Evolutionary conservation across 2,888 invertebrate species (phyloP), one percentile per base, ranked within the genome.

Genomic region (Dioctria rufipes): DNA sequence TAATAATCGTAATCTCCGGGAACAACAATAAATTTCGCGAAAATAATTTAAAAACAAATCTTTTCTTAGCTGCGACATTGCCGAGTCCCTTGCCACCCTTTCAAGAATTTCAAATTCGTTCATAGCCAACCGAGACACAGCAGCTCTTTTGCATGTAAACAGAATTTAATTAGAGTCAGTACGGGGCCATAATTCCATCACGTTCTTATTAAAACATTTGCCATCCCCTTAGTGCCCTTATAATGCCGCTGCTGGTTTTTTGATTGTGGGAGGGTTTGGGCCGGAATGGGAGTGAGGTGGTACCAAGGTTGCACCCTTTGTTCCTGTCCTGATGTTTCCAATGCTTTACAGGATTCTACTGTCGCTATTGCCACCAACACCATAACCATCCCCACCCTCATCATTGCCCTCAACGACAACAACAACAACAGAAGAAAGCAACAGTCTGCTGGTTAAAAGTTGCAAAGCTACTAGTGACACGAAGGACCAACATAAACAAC

Each of bases 61-160:
- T 60, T 42, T 73, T 40, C 42, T 39, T 11, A n/a, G 54, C 42
- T 5, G 2, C 25, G 25, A 2, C 0, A 25, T 2, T 25, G 25
- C 25, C 25, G 58, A 37, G 60, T 4, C 73, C 6, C 58, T 4
- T 42, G 40, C 73, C 58, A 40, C 43, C 43, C 40, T 3, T 42
- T 51, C 73, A 73, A 58, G 58, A 73, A 73, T 73, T 60, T 73
- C 58, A 73, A 73, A 58, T 73, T 61, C 40, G 39, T 58, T 58
- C 60, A 60, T 39, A 73, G 58, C 73, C 58, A 58, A 40, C 58
- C 58, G 58, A 60, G 58, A 58, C 58, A 58, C 73, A 73, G 42
- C 73, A 58, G 73, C 58, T 73, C 73, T 73, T 73, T 73, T 73
- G 58, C 73, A 58, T 73, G 73, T 73, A 73, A 73, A 73, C 58